Conservation (phyloP, 2,113 vertebrate genomes). For the Paracanthobrama guichenoti region DNA sequence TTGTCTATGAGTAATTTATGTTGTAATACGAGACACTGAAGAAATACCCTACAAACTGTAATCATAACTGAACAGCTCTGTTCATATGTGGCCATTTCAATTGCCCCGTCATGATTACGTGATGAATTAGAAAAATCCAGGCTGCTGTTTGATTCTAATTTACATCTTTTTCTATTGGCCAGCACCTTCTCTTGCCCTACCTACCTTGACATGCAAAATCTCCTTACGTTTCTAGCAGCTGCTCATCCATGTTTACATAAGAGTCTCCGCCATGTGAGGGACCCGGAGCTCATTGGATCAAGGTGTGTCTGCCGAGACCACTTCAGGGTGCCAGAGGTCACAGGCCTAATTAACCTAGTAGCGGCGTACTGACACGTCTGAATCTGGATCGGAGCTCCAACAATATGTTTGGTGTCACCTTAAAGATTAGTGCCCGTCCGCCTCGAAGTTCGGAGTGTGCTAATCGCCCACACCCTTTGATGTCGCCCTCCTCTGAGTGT, state of each 20-base stretch:
- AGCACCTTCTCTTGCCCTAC: background rate
- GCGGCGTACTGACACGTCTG: slow-evolving; percentile 44
- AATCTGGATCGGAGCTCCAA: slow-evolving; percentile 54
- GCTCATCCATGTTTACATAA: background rate
- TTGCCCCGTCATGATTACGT: background rate
- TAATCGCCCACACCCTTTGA: slow-evolving; percentile 63
- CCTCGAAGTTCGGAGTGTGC: slow-evolving; percentile 50
- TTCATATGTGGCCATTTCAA: background rate
- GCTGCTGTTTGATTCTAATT: background rate
- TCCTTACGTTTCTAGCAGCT: background rate
- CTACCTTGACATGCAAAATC: slow-evolving; percentile 5
- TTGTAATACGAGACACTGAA: background rate
- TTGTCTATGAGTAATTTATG: background rate
- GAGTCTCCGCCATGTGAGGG: background rate
- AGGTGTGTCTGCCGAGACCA: slow-evolving; percentile 8
- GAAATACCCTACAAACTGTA: background rate
- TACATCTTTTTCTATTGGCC: background rate
- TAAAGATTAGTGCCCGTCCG: slow-evolving; percentile 59
- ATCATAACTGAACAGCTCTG: background rate
- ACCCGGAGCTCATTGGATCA: background rate
- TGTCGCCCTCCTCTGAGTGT: slow-evolving; percentile 56
- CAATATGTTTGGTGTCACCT: slow-evolving; percentile 64
- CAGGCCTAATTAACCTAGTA: slow-evolving; percentile 55
- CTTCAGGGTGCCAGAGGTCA: slow-evolving; percentile 32
- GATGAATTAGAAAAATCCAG: background rate